These are phyloP conservation scores for Sesia bembeciformis DNA, from an alignment of 2,888 invertebrate genomes.

Conservation along the genomic window DNA sequence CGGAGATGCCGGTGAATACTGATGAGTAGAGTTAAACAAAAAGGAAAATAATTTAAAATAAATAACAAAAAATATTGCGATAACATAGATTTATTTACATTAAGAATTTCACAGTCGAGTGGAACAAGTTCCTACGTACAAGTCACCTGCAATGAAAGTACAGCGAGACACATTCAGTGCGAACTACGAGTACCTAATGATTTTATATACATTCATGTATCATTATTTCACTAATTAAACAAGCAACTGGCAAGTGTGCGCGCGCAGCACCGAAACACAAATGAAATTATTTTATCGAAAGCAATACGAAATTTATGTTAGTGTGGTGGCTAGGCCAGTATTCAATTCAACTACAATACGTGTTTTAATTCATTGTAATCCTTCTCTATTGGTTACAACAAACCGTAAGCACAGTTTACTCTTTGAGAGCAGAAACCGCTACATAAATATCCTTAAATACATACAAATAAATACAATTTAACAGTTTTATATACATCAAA, in stretches of 20 bases:
- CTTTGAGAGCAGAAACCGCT: constrained; percentile 39
- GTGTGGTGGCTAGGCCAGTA: constrained; percentile 41
- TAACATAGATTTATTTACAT: constrained; percentile 74
- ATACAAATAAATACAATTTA: constrained; percentile 45
- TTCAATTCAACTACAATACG: constrained; percentile 28
- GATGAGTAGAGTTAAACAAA: not conserved
- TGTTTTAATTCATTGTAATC: constrained; percentile 7
- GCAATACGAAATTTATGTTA: not conserved
- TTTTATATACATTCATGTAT: constrained; percentile 29
- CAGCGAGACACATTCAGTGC: constrained; percentile 25
- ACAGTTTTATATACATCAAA: constrained; percentile 58
- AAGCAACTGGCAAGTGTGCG: constrained; percentile 10
- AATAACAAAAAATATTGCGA: constrained; percentile 42
- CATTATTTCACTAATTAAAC: not conserved
- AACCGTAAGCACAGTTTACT: constrained; percentile 13
- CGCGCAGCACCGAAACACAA: constrained; percentile 13
- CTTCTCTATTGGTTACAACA: not conserved
- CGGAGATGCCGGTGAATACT: not conserved
- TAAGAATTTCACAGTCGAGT: constrained; percentile 67
- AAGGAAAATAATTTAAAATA: constrained; percentile 11
- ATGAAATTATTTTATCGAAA: constrained; percentile 20
- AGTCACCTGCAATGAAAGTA: constrained; percentile 44
- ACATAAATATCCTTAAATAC: constrained; percentile 45
- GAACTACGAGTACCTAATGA: constrained; percentile 1
- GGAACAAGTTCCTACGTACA: constrained; percentile 50